Evolutionary conservation across 2,797 vertebrate genomes (phyloP).

Genomic region (Acomys russatus): DNA sequence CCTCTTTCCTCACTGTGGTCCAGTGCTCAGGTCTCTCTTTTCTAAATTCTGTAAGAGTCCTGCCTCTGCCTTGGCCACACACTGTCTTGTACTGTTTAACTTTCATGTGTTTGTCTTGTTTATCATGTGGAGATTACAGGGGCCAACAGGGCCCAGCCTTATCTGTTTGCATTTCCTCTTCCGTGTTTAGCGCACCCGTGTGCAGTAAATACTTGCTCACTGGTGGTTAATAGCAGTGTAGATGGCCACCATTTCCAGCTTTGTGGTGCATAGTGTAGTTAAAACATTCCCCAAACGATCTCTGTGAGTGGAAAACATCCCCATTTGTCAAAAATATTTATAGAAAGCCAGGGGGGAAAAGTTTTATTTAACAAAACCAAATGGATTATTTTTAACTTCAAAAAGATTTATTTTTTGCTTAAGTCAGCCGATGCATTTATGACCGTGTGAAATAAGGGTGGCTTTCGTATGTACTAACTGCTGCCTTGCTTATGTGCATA

Average conservation of each 20-base stretch:
- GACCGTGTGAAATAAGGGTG: neutral
- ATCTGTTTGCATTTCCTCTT: slow-evolving; percentile 62
- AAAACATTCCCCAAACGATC: slow-evolving; percentile 60
- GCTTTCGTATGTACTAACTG: neutral
- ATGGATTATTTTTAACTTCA: slow-evolving; percentile 71
- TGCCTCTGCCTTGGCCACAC: neutral
- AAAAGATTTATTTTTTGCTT: slow-evolving; percentile 57
- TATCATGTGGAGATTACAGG: slow-evolving; percentile 66
- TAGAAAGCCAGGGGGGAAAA: slow-evolving; percentile 47
- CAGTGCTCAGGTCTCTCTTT: slow-evolving; percentile 5
- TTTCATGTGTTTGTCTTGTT: slow-evolving; percentile 63
- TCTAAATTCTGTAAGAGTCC: neutral
- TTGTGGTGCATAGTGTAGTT: slow-evolving; percentile 41
- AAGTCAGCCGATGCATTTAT: neutral
- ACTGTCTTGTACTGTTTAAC: slow-evolving; percentile 42
- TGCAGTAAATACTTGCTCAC: slow-evolving; percentile 60
- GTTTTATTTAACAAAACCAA: slow-evolving; percentile 62
- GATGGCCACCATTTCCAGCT: slow-evolving; percentile 27
- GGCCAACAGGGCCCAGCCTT: slow-evolving; percentile 44
- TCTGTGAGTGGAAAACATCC: slow-evolving; percentile 44
- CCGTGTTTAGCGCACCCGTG: neutral
- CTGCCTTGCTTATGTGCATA: neutral
- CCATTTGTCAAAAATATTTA: slow-evolving; percentile 66
- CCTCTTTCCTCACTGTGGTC: neutral
- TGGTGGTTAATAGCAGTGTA: slow-evolving; percentile 46